Base-by-base conservation (phyloP, 2,888 invertebrate species). In the Heliconius ismenius region DNA sequence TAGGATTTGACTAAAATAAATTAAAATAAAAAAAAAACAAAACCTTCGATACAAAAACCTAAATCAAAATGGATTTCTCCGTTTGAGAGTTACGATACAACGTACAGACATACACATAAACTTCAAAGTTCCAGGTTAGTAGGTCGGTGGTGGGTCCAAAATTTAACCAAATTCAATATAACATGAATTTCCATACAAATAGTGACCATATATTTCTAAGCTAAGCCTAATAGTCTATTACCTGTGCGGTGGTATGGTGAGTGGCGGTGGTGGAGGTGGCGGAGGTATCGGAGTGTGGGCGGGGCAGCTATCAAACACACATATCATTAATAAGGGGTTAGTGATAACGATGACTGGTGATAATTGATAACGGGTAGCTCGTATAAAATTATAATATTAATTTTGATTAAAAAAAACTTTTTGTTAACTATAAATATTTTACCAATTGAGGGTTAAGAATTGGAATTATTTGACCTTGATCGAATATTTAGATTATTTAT, bases 241-340 rank as follows among this genome's bases (percentile, higher is more conserved):
- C 94, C 93, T 94, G 90, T 93, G 91, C 80, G 92, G 94, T 81
- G 93, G 91, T 87, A 93, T 93, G 79, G 94, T 92, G 81, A 94
- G 89, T 82, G 95, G 93, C 84, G 95, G 94, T 82, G 95, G 94
- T 82, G 96, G 95, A 79, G 96, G 95, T 84, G 96, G 95, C 83
- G 96, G 95, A 83, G 95, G 95, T 86, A 95, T 95, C 81, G 95
- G 95, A 81, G 93, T 95, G 86, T 95, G 95, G 82, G 94, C 95
- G 85, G 94, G 95, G 88, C 94, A 95, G 88, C 93, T 94, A 93
- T 87, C 90, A 92, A 84, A 81, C 54, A 76, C 72, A 76, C 39
- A 65, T 32, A 18, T 15, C 60, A 72, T 72, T 73, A 65, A 65
- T 76, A 60, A 76, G 72, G 72, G 39, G 7, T 58, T 63, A 39